These are phyloP conservation scores for Microtus montanus DNA, from an alignment of 2,113 vertebrate species.

Conservation along the genomic window DNA sequence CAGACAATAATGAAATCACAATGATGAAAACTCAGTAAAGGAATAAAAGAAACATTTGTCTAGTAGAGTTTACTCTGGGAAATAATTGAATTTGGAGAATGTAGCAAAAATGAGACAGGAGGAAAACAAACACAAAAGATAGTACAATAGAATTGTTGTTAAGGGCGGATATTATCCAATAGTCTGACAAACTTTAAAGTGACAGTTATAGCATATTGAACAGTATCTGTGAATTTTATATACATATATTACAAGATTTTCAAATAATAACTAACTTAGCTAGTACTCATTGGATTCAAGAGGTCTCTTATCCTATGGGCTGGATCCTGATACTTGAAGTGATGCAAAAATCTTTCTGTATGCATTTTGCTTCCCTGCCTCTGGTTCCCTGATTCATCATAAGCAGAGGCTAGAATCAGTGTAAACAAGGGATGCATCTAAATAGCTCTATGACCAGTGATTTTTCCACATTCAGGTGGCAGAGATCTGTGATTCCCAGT, in stretches of 20 bases:
- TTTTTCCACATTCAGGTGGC: background rate
- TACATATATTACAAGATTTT: slow-evolving; percentile 63
- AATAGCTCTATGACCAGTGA: slow-evolving; percentile 54
- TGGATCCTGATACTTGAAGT: slow-evolving; percentile 52
- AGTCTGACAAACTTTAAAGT: slow-evolving; percentile 76
- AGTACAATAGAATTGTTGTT: slow-evolving; percentile 75
- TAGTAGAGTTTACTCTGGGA: slow-evolving; percentile 60
- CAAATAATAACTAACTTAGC: slow-evolving; percentile 62
- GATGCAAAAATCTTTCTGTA: background rate
- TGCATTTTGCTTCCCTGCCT: slow-evolving; percentile 15
- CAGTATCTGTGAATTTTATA: slow-evolving; percentile 77
- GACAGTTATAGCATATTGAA: slow-evolving; percentile 69
- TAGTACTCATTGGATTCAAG: slow-evolving; percentile 64
- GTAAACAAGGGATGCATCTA: slow-evolving; percentile 37
- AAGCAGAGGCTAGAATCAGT: background rate
- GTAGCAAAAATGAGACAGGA: slow-evolving; percentile 76
- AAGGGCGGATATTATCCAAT: slow-evolving; percentile 78
- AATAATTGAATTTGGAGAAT: slow-evolving; percentile 79
- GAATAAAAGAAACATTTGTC: slow-evolving; percentile 76
- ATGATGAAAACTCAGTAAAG: slow-evolving; percentile 77
- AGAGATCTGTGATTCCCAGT: slow-evolving; percentile 23
- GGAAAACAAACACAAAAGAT: slow-evolving; percentile 74
- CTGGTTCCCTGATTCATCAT: background rate
- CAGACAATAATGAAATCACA: slow-evolving; percentile 81
- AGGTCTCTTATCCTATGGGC: slow-evolving; percentile 71